Evolutionary conservation across 2,888 invertebrate genomes (phyloP).

Genomic region (Archips xylosteana): DNA sequence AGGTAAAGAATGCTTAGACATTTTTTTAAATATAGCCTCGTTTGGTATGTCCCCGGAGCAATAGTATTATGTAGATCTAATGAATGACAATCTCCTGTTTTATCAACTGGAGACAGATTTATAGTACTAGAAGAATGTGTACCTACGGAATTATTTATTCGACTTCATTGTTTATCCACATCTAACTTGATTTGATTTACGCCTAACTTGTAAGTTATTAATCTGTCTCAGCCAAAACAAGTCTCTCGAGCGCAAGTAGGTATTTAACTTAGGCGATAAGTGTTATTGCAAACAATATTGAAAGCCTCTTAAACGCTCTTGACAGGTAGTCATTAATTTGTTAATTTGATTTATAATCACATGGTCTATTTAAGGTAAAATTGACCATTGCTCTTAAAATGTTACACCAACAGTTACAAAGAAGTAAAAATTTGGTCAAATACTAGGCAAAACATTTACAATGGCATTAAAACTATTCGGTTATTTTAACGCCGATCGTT

Average conservation of each 20-base stretch:
- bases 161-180: slow-evolving; percentile 19
- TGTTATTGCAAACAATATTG: slow-evolving; percentile 52
- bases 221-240: slow-evolving; percentile 23
- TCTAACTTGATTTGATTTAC: slow-evolving; percentile 18
- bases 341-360: slow-evolving; percentile 10
- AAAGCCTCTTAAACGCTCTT: slow-evolving; percentile 54
- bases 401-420: background rate
- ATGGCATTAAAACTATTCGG: slow-evolving; percentile 19
- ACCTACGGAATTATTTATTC: slow-evolving; percentile 14
- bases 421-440: background rate
- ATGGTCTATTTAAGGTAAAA: background rate
- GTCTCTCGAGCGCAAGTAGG: background rate
- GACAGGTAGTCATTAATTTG: slow-evolving; percentile 61
- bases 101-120: slow-evolving; percentile 30
- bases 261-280: background rate
- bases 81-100: slow-evolving; percentile 35
- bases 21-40: slow-evolving; percentile 50
- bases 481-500: slow-evolving; percentile 22
- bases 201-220: slow-evolving; percentile 26
- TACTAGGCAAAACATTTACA: background rate
- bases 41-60: slow-evolving; percentile 37
- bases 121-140: slow-evolving; percentile 28
- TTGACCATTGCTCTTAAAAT: background rate
- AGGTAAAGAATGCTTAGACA: slow-evolving; percentile 44
- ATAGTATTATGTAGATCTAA: slow-evolving; percentile 12